phyloP scores from a whole-genome alignment of 2,888 invertebrate species.

The Serripes groenlandicus region DNA sequence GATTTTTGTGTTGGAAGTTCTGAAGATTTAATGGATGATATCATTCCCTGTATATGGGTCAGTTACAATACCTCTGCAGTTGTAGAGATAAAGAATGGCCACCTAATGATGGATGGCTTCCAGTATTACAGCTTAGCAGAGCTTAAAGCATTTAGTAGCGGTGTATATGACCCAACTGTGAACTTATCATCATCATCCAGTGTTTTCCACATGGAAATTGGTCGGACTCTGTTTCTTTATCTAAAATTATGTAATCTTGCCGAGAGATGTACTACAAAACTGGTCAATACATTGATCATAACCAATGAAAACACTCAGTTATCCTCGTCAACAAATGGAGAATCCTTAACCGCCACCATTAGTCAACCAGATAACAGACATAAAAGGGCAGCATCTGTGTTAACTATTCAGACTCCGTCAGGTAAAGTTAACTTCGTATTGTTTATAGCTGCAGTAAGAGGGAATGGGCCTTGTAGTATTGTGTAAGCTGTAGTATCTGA shows the following conservation, averaged over 20 bases:
- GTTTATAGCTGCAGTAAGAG: no score
- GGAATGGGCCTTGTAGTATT: no score
- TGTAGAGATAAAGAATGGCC: conserved; percentile 62
- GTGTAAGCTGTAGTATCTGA: no score
- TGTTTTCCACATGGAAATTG: conserved; percentile 71
- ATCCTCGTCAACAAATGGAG: conserved; percentile 61
- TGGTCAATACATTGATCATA: conserved; percentile 65
- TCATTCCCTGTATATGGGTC: conserved; percentile 69
- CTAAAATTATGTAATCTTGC: conserved; percentile 72
- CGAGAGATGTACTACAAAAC: conserved; percentile 62
- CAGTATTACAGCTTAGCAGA: conserved; percentile 55
- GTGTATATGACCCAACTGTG: conserved; percentile 28
- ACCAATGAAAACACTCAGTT: conserved; percentile 43
- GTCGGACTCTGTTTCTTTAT: conserved; percentile 68
- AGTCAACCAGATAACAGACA: conserved; percentile 30
- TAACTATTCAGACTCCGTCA: conserved; percentile 48
- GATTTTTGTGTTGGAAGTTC: conserved; percentile 68
- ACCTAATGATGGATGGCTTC: conserved; percentile 49
- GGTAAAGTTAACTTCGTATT: no score
- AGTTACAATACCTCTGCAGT: conserved; percentile 62
- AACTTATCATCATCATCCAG: conserved; percentile 29
- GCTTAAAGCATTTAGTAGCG: conserved; percentile 42
- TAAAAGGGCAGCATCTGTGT: not conserved
- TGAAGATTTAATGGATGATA: conserved; percentile 43
- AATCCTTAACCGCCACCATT: conserved; percentile 35